phyloP scores from a whole-genome alignment of 2,888 invertebrate genomes.

The Anagyrus pseudococci region DNA sequence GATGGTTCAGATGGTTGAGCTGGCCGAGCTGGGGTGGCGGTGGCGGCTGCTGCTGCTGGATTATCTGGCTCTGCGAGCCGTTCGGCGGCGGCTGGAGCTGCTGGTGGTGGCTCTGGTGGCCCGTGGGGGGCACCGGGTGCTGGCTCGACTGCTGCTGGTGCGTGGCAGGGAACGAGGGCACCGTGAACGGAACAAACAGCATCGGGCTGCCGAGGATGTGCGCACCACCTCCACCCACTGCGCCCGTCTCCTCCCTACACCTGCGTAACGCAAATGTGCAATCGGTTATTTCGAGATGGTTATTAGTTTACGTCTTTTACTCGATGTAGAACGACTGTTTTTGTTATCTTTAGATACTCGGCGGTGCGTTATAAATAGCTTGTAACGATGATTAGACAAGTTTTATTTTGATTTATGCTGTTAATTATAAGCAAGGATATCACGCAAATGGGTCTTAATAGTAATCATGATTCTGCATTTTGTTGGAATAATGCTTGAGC shows the following conservation, averaged over 20 bases:
- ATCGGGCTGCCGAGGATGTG: conserved; percentile 63
- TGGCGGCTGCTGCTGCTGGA: conserved; percentile 48
- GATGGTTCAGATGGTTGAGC: conserved; percentile 59
- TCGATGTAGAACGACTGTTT: conserved; percentile 3
- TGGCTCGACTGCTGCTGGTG: conserved; percentile 58
- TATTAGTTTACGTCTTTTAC: conserved; percentile 5
- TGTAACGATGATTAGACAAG: no score
- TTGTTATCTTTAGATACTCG: no score
- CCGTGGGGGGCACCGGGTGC: conserved; percentile 32
- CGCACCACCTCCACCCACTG: conserved; percentile 62
- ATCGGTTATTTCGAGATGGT: background rate
- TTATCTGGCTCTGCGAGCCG: conserved; percentile 48
- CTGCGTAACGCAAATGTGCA: no score
- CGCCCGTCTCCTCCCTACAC: conserved; percentile 63
- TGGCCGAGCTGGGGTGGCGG: conserved; percentile 54
- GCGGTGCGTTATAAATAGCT: no score
- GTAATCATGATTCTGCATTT: no score
- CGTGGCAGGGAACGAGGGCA: conserved; percentile 60
- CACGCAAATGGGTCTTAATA: no score
- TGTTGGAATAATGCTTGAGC: no score
- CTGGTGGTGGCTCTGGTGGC: conserved; percentile 46
- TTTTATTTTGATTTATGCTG: no score
- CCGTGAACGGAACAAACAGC: conserved; percentile 62
- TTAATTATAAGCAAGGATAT: no score
- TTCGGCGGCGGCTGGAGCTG: conserved; percentile 49